A percentile compares a stretch with the other conserved stretches of the same genome.
Evolutionary conservation across 2,888 invertebrate species (phyloP).

Genomic region (Patella pellucida): DNA sequence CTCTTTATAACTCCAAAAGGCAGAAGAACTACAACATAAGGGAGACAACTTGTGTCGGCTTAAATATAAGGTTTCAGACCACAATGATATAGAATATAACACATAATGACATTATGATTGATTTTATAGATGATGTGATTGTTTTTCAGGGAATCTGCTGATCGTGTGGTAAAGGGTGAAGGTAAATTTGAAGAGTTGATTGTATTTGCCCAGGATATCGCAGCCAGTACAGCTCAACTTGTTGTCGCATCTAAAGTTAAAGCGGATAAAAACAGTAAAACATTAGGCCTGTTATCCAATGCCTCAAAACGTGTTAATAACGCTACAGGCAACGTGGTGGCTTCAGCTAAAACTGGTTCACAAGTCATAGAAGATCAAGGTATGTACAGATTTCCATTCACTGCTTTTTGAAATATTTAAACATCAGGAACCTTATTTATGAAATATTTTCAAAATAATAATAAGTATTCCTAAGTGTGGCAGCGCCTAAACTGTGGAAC

Average conservation of each 20-base stretch:
- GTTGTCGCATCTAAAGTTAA: constrained; percentile 96
- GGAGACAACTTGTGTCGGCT: no score
- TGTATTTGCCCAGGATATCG: constrained; percentile 96
- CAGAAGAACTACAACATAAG: no score
- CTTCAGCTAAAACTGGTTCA: constrained; percentile 90
- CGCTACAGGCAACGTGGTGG: constrained; percentile 92
- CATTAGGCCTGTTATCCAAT: constrained; percentile 83
- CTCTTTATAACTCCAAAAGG: no score
- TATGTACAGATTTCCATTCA: constrained; percentile 65
- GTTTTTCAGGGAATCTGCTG: constrained; percentile 85
- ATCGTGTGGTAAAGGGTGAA: constrained; percentile 85
- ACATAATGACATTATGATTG: no score
- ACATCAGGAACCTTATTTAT: no score
- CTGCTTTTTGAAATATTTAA: no score
- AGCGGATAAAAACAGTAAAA: constrained; percentile 86
- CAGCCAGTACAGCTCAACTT: constrained; percentile 95
- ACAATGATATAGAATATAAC: no score
- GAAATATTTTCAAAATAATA: no score
- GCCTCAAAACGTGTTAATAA: constrained; percentile 92
- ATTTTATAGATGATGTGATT: background rate
- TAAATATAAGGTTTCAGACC: no score
- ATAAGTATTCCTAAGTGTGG: no score
- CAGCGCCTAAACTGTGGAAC: no score
- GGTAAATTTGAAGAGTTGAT: constrained; percentile 93
- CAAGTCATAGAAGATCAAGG: constrained; percentile 87